Evolutionary conservation across 2,888 invertebrate genomes (phyloP).

Genomic region (Drosophila leonis): DNA sequence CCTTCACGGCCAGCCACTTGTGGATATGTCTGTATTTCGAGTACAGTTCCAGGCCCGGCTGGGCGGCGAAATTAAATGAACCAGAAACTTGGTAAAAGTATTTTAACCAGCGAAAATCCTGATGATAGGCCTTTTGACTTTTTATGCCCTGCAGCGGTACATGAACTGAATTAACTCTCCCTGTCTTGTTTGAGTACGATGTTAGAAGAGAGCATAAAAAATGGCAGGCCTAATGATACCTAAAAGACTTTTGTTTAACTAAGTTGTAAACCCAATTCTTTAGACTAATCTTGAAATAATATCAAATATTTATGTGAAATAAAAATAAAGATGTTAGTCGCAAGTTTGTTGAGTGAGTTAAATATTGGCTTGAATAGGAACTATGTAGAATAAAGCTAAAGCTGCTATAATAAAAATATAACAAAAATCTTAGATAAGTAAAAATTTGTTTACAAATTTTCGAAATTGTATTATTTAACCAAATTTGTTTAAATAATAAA

Average conservation of each 20-base stretch:
- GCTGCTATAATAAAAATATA: too few relatives aligned
- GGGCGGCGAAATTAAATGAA: conserved; percentile 65
- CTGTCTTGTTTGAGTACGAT: too few relatives aligned
- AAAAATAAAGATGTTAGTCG: not conserved
- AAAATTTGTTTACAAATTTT: too few relatives aligned
- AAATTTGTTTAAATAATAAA: too few relatives aligned
- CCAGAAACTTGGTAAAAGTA: conserved; percentile 67
- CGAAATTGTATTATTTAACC: too few relatives aligned
- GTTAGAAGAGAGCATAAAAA: too few relatives aligned
- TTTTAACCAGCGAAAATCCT: conserved; percentile 54
- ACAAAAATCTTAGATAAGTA: too few relatives aligned
- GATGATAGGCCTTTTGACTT: conserved; percentile 50
- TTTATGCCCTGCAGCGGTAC: conserved; percentile 29
- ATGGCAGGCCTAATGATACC: too few relatives aligned
- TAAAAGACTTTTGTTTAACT: not conserved
- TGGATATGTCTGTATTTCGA: conserved; percentile 53
- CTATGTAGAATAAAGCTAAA: too few relatives aligned
- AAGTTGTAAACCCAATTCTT: not conserved
- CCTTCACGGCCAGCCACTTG: conserved; percentile 67
- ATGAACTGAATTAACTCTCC: not conserved
- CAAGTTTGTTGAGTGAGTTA: too few relatives aligned
- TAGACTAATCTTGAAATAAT: not conserved
- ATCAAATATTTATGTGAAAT: not conserved
- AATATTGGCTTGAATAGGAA: too few relatives aligned
- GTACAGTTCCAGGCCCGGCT: conserved; percentile 13